Base-by-base conservation (phyloP, 2,888 invertebrate species). In the Malthinus flaveolus region DNA sequence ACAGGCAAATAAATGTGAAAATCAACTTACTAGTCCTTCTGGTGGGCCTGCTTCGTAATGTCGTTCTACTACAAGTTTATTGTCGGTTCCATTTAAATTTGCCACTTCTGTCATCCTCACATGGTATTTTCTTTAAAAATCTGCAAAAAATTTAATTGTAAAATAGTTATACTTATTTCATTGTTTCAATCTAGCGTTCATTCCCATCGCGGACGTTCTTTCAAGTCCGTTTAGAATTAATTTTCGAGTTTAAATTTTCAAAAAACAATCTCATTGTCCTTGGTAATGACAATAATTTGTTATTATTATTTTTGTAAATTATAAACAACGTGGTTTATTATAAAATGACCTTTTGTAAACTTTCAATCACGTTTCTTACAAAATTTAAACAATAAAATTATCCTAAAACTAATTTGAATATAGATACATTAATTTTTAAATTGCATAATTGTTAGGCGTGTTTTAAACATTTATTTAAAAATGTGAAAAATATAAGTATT, bases 71-170 rank as follows among this genome's bases (percentile, higher is more conserved):
- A 79, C 72, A 37, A 79, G 77, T 72, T 82, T 78, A 80, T 84
- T 84, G 78, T 84, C 83, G 75, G 82, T 80, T 78, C 81, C 81
- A 1, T 51, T 56, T 51, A 75, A 66, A 65, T 73, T 71, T 15
- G 74, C 75, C 34, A 75, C 76, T 73, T 78, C 77, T 56, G 78
- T 77, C 78, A 79, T 79, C 10, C 42, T 49, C n/a, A 34, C 60
- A 60, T 60, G 23, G 15, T 53, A 12, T 48, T 48, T 39, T 45
- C 31, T 32, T 45, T 7, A 23, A 31, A 11, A 45, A 11, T 31
- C 45, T 45, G 39, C 13, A 36, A 42, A 15, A 32, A 45, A 45
- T n/a, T n/a, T 32, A 45, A 45, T 32, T 37, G 37, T 37, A 13
- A 13, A 37, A 37, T 37, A 37, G 15, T 37, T 12, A 9, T 1